phyloP scores from a whole-genome alignment of 2,888 invertebrate species.

The Ophraella communa region DNA sequence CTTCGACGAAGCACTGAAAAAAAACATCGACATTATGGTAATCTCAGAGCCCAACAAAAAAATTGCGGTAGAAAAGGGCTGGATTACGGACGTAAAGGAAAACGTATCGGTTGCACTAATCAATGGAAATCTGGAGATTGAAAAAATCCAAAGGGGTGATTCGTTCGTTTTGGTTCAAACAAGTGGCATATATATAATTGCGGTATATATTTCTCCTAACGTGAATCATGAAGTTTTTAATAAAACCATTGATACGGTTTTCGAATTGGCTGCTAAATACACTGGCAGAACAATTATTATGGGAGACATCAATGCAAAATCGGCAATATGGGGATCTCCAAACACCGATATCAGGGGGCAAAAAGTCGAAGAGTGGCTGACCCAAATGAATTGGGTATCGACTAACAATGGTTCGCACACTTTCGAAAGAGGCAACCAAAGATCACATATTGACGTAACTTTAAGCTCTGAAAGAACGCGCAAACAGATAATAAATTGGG shows the following conservation, averaged over 20 bases:
- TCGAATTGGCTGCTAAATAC: background rate
- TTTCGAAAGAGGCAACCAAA: constrained; percentile 7
- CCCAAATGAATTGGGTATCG: background rate
- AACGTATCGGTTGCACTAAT: background rate
- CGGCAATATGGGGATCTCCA: constrained; percentile 17
- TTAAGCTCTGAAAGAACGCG: background rate
- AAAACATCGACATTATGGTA: background rate
- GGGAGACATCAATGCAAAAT: constrained; percentile 27
- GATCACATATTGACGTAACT: background rate
- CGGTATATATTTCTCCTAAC: background rate
- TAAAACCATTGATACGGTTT: background rate
- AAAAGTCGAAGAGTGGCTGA: constrained; percentile 10
- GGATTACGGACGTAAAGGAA: background rate
- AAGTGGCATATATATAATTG: background rate
- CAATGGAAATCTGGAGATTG: background rate
- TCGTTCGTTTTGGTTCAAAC: background rate
- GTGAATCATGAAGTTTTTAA: background rate
- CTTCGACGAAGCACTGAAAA: background rate
- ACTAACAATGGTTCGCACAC: constrained; percentile 8
- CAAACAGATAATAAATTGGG: background rate
- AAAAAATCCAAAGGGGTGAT: background rate
- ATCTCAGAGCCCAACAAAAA: background rate
- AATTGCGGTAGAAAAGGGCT: background rate
- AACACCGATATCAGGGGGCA: constrained; percentile 10
- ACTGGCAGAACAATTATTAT: background rate